phyloP scores from a whole-genome alignment of 2,797 vertebrate species.

The Xenentodon cancila region DNA sequence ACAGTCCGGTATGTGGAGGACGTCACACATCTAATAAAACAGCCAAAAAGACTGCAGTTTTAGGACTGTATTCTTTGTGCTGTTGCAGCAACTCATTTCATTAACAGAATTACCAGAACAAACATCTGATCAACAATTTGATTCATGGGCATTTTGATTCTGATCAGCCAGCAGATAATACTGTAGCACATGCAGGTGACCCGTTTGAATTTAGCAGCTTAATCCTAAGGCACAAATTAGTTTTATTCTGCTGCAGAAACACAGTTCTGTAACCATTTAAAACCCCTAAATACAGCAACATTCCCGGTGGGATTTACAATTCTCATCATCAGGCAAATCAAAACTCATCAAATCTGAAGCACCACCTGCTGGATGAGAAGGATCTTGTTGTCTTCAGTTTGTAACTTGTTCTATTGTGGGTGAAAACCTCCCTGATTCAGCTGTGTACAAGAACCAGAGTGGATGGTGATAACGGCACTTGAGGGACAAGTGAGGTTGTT shows the following conservation, averaged over 20 bases:
- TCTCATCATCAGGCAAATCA: constrained; percentile 59
- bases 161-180: not conserved
- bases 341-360: constrained; percentile 35
- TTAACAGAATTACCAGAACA: too few relatives aligned
- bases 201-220: constrained; percentile 8
- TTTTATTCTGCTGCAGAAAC: constrained; percentile 6
- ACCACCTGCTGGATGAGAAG: constrained; percentile 37
- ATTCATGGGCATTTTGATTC: not conserved
- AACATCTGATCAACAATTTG: not conserved
- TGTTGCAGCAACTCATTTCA: too few relatives aligned
- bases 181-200: constrained; percentile 2
- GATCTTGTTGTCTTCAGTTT: not conserved
- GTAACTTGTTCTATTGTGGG: not conserved
- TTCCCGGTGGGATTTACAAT: constrained; percentile 22
- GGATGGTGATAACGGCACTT: constrained; percentile 57
- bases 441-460: not conserved
- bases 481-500: constrained; percentile 36
- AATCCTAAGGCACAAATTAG: constrained; percentile 46
- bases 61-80: too few relatives aligned
- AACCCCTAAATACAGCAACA: constrained; percentile 19
- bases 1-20: too few relatives aligned
- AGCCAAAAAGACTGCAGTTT: too few relatives aligned
- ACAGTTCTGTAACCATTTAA: constrained; percentile 21
- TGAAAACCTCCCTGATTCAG: constrained; percentile 9
- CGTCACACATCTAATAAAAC: too few relatives aligned